Percentiles rank a stretch among this genome's conserved stretches.
These are phyloP conservation scores for Dromiciops gliroides DNA, from an alignment of 2,113 vertebrate genomes.

Conservation along the genomic window DNA sequence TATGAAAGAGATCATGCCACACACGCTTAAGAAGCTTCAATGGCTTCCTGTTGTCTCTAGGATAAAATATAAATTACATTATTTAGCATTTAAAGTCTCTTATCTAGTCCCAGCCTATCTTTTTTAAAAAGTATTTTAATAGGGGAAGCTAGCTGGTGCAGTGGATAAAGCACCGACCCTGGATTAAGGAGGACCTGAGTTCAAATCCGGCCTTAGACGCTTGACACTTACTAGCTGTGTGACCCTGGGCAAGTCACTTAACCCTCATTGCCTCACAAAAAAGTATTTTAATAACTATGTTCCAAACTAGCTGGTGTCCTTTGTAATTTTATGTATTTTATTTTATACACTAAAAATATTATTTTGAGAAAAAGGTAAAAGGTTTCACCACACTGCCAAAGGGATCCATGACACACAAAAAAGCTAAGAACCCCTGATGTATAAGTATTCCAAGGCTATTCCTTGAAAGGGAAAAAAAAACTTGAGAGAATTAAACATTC, in stretches of 20 bases:
- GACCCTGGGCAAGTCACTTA: too few relatives aligned
- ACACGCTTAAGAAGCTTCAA: neutral
- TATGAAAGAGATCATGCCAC: neutral
- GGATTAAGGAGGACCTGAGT: too few relatives aligned
- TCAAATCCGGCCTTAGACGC: too few relatives aligned
- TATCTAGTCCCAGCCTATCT: neutral
- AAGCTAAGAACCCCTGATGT: neutral
- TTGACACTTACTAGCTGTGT: too few relatives aligned
- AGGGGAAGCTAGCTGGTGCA: too few relatives aligned
- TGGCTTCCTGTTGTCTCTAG: neutral
- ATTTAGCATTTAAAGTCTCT: neutral
- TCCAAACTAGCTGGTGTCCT: neutral
- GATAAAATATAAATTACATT: neutral
- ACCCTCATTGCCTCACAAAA: too few relatives aligned
- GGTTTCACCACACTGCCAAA: neutral
- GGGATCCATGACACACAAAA: neutral
- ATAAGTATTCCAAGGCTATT: neutral
- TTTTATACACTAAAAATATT: neutral
- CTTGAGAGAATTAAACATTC: neutral
- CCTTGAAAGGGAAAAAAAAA: fast-evolving
- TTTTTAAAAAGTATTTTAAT: neutral
- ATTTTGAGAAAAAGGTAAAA: neutral
- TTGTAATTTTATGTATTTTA: neutral
- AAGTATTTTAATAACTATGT: neutral
- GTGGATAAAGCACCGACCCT: too few relatives aligned